Conservation (phyloP, 1,140 invertebrate genomes). For the Drepana arcuata region DNA sequence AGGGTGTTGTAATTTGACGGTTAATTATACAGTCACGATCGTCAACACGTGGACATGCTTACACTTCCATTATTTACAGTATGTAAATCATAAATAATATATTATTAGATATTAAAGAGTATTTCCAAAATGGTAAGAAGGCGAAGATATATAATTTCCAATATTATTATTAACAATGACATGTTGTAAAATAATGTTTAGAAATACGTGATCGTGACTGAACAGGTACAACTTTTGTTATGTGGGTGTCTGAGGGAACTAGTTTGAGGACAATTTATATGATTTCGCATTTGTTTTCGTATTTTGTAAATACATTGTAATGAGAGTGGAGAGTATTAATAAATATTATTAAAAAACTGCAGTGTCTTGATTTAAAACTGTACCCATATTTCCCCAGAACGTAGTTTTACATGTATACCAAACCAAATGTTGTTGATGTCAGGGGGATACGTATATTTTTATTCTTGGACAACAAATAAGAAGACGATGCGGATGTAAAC, state of each 20-base stretch:
- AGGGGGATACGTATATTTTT: no score
- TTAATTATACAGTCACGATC: background rate
- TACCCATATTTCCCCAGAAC: no score
- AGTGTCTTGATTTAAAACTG: no score
- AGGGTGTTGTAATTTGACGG: conserved; percentile 37
- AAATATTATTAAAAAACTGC: conserved; percentile 50
- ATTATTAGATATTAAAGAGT: background rate
- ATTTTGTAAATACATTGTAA: conserved; percentile 66
- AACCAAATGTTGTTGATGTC: no score
- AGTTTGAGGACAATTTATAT: background rate
- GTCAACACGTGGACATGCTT: background rate
- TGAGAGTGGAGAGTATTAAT: conserved; percentile 45
- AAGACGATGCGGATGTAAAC: no score
- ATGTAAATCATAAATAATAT: background rate
- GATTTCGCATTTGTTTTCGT: conserved; percentile 32
- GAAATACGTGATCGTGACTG: background rate
- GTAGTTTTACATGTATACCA: no score
- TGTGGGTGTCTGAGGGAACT: background rate
- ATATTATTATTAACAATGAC: background rate
- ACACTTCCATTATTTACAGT: background rate
- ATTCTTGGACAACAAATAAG: no score
- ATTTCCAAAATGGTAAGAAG: no score
- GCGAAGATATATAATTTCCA: no score
- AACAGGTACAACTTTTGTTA: background rate
- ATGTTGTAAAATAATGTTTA: background rate